These are phyloP conservation scores for Teleogryllus occipitalis DNA, from an alignment of 1,140 invertebrate species.

Conservation along the genomic window DNA sequence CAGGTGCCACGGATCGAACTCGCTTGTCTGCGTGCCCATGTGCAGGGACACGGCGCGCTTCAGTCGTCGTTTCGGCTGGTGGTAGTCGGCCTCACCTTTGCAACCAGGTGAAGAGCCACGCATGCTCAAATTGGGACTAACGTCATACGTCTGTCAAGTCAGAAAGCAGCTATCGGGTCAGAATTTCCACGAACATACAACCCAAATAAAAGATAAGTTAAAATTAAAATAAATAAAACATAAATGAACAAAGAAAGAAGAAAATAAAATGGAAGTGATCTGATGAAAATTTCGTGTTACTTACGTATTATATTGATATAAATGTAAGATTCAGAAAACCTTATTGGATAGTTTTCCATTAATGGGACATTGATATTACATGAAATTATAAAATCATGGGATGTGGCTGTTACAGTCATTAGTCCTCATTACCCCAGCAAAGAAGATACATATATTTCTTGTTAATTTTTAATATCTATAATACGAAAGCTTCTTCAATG, in stretches of 20 bases:
- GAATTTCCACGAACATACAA: background rate
- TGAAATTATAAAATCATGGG: background rate
- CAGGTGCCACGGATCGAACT: conserved; percentile 21
- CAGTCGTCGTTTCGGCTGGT: conserved; percentile 26
- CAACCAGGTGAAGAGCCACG: conserved; percentile 7
- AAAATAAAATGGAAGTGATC: background rate
- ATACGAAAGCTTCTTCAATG: background rate
- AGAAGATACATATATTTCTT: background rate
- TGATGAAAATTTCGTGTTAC: background rate
- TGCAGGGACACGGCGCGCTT: conserved; percentile 42
- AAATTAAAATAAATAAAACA: background rate
- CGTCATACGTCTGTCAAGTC: conserved; percentile 29
- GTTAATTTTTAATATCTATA: background rate
- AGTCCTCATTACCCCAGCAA: background rate
- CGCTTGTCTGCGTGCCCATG: conserved; percentile 26
- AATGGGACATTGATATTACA: background rate
- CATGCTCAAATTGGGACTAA: conserved; percentile 9
- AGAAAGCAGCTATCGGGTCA: conserved; percentile 14
- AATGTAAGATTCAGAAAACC: background rate
- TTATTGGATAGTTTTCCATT: background rate
- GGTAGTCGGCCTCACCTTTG: conserved; percentile 4
- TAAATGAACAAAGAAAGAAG: background rate
- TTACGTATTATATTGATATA: background rate
- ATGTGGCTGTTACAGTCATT: background rate
- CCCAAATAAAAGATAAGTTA: background rate